These are phyloP conservation scores for Tricholauxania praeusta DNA, from an alignment of 2,888 invertebrate species.

Conservation along the genomic window DNA sequence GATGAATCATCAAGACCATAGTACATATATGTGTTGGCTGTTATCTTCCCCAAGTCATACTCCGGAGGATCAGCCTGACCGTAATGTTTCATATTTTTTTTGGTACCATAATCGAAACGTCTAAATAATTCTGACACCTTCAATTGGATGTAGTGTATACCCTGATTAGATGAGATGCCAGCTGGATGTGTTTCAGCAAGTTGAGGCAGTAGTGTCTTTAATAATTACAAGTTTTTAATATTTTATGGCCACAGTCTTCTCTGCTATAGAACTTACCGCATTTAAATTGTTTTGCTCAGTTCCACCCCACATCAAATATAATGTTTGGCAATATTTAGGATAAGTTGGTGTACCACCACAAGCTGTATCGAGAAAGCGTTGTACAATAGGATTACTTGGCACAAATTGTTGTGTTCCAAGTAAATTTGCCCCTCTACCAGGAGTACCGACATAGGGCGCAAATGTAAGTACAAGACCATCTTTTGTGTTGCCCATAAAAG, in stretches of 20 bases:
- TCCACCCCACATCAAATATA: constrained; percentile 57
- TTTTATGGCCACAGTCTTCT: background rate
- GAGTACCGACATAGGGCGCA: constrained; percentile 58
- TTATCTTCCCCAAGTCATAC: constrained; percentile 54
- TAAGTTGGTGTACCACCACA: constrained; percentile 54
- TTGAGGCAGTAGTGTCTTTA: constrained; percentile 54
- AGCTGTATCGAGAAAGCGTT: constrained; percentile 52
- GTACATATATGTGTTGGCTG: constrained; percentile 54
- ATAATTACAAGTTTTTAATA: background rate
- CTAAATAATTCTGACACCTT: constrained; percentile 53
- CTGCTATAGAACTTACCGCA: constrained; percentile 44
- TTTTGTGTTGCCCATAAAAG: constrained; percentile 72
- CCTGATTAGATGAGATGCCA: constrained; percentile 60
- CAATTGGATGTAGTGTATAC: constrained; percentile 57
- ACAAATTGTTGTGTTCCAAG: constrained; percentile 71
- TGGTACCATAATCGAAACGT: constrained; percentile 54
- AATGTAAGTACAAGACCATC: constrained; percentile 67
- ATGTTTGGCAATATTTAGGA: constrained; percentile 50
- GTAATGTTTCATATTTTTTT: constrained; percentile 52
- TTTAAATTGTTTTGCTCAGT: constrained; percentile 54
- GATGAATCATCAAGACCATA: constrained; percentile 54
- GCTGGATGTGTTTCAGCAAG: constrained; percentile 61
- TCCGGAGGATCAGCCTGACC: constrained; percentile 52
- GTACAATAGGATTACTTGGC: constrained; percentile 55
- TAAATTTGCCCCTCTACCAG: constrained; percentile 49